phyloP scores from a whole-genome alignment of 2,797 vertebrate species.

The Luscinia megarhynchos region DNA sequence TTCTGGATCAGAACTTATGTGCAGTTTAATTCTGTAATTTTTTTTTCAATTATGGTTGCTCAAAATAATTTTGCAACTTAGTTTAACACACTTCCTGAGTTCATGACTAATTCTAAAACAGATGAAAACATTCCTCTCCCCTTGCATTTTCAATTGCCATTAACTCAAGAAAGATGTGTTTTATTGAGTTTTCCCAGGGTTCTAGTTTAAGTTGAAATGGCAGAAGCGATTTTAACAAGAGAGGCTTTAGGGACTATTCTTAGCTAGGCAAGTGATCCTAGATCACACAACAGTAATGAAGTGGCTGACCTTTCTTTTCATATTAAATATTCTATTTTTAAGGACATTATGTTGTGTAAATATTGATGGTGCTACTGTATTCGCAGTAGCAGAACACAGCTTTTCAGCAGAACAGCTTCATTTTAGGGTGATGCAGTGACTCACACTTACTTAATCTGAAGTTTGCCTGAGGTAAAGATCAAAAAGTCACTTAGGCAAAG shows the following conservation, averaged over 20 bases:
- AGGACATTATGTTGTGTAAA: neutral
- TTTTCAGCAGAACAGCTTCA: neutral
- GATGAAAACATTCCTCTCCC: neutral
- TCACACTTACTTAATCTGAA: constrained; percentile 79
- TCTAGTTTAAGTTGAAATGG: neutral
- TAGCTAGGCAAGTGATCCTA: neutral
- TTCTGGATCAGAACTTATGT: neutral
- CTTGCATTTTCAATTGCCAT: neutral
- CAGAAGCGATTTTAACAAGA: neutral
- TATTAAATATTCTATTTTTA: neutral
- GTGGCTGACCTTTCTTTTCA: neutral
- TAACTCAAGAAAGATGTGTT: neutral
- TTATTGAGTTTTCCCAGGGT: neutral
- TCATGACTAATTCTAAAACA: constrained; percentile 71
- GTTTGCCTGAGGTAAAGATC: constrained; percentile 76
- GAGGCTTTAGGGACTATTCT: neutral
- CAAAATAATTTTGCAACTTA: constrained; percentile 50
- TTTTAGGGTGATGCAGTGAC: constrained; percentile 64
- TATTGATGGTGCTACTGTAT: neutral
- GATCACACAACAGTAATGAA: neutral
- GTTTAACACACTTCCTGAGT: constrained; percentile 63
- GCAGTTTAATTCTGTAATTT: constrained; percentile 27
- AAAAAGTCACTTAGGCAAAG: constrained; percentile 72
- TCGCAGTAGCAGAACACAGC: neutral
- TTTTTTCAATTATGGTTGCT: constrained; percentile 9